phyloP scores from a whole-genome alignment of 2,113 vertebrate species.

The Oceanodroma tethys region DNA sequence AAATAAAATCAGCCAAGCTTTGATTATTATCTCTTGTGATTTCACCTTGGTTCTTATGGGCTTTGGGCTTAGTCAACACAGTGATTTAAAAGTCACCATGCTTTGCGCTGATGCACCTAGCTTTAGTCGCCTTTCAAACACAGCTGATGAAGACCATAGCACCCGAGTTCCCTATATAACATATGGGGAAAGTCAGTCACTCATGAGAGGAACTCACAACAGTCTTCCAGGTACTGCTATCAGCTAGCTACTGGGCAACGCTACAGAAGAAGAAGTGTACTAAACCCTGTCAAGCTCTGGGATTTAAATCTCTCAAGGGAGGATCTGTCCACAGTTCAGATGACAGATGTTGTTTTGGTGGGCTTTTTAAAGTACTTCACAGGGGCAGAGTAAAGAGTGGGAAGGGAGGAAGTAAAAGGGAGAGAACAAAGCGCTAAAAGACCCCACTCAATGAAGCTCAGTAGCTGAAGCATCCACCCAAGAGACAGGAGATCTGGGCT shows the following conservation, averaged over 20 bases:
- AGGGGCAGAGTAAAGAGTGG: neutral
- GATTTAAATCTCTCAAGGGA: neutral
- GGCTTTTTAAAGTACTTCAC: neutral
- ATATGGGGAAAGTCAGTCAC: neutral
- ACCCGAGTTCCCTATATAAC: neutral
- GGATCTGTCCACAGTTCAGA: neutral
- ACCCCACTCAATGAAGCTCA: neutral
- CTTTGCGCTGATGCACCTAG: neutral
- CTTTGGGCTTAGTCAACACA: neutral
- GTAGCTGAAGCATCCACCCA: neutral
- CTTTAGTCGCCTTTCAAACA: neutral
- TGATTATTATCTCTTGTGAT: neutral
- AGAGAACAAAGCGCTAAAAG: neutral
- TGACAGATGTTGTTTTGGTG: neutral
- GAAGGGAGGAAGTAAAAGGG: neutral
- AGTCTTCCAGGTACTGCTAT: neutral
- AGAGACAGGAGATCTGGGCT: neutral
- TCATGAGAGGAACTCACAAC: accelerated
- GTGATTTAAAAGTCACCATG: neutral
- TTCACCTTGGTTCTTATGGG: neutral
- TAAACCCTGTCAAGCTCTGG: neutral
- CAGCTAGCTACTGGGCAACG: neutral
- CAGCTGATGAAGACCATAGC: neutral
- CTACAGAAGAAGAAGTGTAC: neutral
- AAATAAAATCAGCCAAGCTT: neutral